Base-by-base conservation (phyloP, 2,888 invertebrate genomes). In the Pterostichus madidus region DNA sequence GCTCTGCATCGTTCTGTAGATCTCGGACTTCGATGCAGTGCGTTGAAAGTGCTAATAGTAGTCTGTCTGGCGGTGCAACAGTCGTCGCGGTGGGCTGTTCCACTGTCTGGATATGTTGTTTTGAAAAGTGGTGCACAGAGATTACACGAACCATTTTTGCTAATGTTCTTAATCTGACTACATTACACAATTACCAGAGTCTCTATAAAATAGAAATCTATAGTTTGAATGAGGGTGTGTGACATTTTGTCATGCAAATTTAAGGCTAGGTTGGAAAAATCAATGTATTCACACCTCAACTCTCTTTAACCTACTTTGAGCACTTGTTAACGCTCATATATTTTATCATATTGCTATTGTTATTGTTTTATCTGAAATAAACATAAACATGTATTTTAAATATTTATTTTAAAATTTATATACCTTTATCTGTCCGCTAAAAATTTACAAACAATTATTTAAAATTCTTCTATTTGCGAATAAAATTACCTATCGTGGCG, bases 21-120 rank as follows among this genome's bases (percentile, higher is more conserved):
- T 93, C 92, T 85, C 93, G 90, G 0, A 94, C 93, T 88, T 93
- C 92, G 1, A 93, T 90, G 61, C 92, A 92, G 86, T 93, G 92
- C 85, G 92, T 93, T 4, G 93, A 91, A 35, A 93, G 88, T 0
- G 94, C 94, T 15, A 94, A 88, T 11, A 94, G 89, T 2, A 94
- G 89, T 84, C 92, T 91, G 85, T 94, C 92, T 44, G 91, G 91
- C 78, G 91, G 91, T 17, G 93, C 93, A 11, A 92, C 91, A 52
- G 93, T 92, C n/a, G 93, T 91, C n/a, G 94, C 93, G 0, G 93
- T 92, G 0, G 94, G 93, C 85, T 93, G 93, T 86, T 93, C 93
- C 64, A 94, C 92, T 6, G 93, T 92, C 84, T 93, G 92, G 35
- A 94, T 92, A 86, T 92, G 91, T 88, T 94, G 94, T 52, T 92